phyloP scores from a whole-genome alignment of 2,113 vertebrate species.

The Gallinago jamesoni region DNA sequence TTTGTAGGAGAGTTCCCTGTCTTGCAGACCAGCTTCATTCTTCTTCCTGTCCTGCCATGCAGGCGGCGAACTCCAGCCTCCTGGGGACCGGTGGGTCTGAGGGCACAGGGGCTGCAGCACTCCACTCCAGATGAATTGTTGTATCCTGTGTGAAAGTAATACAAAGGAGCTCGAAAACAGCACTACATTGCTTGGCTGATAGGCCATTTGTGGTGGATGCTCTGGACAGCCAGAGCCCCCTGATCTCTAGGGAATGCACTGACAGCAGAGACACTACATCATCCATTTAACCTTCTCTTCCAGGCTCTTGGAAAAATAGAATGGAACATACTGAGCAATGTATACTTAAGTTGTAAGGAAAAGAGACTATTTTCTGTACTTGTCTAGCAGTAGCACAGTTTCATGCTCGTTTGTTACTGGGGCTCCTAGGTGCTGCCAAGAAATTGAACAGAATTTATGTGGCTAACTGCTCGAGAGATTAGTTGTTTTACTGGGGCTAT shows the following conservation, averaged over 20 bases:
- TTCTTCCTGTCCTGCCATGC: fast-evolving
- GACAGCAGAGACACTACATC: neutral
- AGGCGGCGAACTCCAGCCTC: neutral
- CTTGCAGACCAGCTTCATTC: neutral
- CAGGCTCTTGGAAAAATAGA: neutral
- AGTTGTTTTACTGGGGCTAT: neutral
- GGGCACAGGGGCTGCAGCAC: neutral
- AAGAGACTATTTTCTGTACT: neutral
- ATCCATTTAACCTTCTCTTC: neutral
- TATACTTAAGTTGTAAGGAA: neutral
- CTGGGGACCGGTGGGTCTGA: neutral
- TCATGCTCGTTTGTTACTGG: neutral
- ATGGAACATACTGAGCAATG: neutral
- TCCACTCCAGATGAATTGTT: neutral
- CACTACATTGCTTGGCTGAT: neutral
- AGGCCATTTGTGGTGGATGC: fast-evolving
- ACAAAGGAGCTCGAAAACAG: neutral
- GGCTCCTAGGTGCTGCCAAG: neutral
- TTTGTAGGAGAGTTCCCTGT: neutral
- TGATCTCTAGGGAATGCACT: neutral
- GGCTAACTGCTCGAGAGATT: neutral
- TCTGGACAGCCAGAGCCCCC: neutral
- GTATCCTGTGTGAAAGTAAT: neutral
- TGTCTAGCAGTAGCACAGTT: neutral
- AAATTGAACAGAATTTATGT: neutral